Conservation (phyloP, 1,140 invertebrate genomes). For the Tetragnatha versicolor region DNA sequence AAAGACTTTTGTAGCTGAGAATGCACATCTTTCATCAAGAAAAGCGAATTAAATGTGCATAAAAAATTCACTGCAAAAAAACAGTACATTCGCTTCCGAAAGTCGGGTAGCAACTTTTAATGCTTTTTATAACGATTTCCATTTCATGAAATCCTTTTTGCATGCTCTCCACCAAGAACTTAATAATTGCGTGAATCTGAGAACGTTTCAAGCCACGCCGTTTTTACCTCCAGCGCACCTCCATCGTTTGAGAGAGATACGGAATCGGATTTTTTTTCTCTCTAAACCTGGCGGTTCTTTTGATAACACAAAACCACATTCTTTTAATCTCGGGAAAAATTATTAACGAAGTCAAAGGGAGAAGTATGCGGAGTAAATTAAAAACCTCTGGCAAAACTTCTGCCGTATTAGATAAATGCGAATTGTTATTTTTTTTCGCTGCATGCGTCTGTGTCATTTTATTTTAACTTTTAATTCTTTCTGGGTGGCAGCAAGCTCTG, state of each 20-base stretch:
- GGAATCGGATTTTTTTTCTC: background rate
- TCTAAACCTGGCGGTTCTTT: conserved; percentile 1
- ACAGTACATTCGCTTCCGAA: background rate
- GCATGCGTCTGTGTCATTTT: conserved; percentile 30
- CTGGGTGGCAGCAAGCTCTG: background rate
- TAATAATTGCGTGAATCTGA: no score
- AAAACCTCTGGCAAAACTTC: conserved; percentile 22
- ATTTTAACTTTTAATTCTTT: conserved; percentile 43
- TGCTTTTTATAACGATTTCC: background rate
- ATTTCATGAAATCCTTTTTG: background rate
- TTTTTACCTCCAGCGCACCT: background rate
- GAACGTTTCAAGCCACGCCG: no score
- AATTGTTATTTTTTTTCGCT: conserved; percentile 10
- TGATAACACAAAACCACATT: conserved; percentile 26
- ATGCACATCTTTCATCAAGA: background rate
- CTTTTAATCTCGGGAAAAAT: conserved; percentile 18
- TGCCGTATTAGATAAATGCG: background rate
- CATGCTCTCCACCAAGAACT: no score
- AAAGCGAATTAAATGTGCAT: background rate
- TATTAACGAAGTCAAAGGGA: background rate
- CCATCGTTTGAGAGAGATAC: no score
- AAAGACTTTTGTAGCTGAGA: background rate
- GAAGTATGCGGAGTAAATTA: conserved; percentile 8
- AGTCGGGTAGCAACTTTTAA: background rate
- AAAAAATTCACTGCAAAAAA: background rate